These are phyloP conservation scores for Adoxophyes honmai DNA, from an alignment of 1,140 invertebrate species.

Conservation along the genomic window DNA sequence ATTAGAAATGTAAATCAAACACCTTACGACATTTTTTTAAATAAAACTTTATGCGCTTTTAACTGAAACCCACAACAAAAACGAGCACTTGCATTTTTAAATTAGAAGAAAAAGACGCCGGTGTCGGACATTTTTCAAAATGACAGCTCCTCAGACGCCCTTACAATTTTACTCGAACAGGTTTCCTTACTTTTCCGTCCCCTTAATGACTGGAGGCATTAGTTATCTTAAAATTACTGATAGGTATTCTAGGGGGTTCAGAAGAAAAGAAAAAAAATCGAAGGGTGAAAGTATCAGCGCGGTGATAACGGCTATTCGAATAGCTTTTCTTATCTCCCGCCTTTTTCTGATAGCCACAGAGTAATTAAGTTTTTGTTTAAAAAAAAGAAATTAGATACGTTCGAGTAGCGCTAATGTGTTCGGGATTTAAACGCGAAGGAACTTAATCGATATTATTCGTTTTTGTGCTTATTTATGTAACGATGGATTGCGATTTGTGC, in stretches of 20 bases:
- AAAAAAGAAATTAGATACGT: conserved; percentile 52
- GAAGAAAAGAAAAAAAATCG: conserved; percentile 41
- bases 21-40: not conserved
- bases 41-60: conserved; percentile 1
- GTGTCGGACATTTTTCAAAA: conserved; percentile 6
- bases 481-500: conserved; percentile 50
- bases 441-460: too few relatives aligned
- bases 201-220: conserved; percentile 66
- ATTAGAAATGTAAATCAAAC: not conserved
- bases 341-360: conserved; percentile 57
- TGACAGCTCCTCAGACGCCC: conserved; percentile 12
- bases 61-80: not conserved
- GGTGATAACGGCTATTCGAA: conserved; percentile 61
- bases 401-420: conserved; percentile 22
- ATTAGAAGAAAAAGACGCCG: not conserved
- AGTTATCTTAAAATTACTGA: conserved; percentile 70
- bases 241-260: conserved; percentile 51
- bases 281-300: conserved; percentile 51
- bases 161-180: conserved; percentile 6
- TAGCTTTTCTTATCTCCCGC: conserved; percentile 62
- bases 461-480: conserved; percentile 42
- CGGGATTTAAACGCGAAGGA: conserved; percentile 22
- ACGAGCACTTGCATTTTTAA: not conserved
- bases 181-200: conserved; percentile 39
- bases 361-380: conserved; percentile 68